Percentiles rank a stretch among this genome's conserved stretches.
phyloP scores from a whole-genome alignment of 2,888 invertebrate species.

The Argyresthia albistria region DNA sequence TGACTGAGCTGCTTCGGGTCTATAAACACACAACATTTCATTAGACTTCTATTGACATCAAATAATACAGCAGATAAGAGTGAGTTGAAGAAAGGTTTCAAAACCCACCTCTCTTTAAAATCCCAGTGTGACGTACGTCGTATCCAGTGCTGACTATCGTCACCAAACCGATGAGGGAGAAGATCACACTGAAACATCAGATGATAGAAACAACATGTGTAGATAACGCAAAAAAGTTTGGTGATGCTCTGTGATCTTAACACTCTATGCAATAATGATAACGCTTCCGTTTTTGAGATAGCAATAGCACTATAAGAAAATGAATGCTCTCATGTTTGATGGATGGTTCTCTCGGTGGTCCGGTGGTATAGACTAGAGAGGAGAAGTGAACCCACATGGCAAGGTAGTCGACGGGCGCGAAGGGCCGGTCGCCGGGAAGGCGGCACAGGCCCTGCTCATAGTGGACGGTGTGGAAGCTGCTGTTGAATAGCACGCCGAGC shows the following conservation, averaged over 20 bases:
- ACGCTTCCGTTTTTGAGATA: no score
- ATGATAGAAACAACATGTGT: conserved; percentile 17
- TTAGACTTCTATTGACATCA: no score
- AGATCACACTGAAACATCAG: conserved; percentile 11
- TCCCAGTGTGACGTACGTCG: conserved; percentile 12
- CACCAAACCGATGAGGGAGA: conserved; percentile 14
- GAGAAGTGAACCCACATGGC: conserved; percentile 19
- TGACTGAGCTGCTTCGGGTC: conserved; percentile 11
- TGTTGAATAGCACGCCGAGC: not conserved
- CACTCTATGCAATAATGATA: no score
- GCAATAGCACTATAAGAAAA: no score
- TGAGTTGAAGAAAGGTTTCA: not conserved
- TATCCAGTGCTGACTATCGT: conserved; percentile 16
- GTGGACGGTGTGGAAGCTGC: conserved; percentile 18
- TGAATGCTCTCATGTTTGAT: no score
- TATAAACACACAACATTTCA: not conserved
- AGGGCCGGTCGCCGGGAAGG: conserved; percentile 34
- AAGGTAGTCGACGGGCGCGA: conserved; percentile 32
- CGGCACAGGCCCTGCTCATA: conserved; percentile 29
- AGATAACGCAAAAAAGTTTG: no score
- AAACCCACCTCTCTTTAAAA: conserved; percentile 14
- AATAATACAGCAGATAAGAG: no score
- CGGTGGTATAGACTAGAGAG: no score
- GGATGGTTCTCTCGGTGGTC: no score
- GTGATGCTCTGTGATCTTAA: not conserved